Conservation (phyloP, 2,888 invertebrate species). For the Atrina japonica region DNA sequence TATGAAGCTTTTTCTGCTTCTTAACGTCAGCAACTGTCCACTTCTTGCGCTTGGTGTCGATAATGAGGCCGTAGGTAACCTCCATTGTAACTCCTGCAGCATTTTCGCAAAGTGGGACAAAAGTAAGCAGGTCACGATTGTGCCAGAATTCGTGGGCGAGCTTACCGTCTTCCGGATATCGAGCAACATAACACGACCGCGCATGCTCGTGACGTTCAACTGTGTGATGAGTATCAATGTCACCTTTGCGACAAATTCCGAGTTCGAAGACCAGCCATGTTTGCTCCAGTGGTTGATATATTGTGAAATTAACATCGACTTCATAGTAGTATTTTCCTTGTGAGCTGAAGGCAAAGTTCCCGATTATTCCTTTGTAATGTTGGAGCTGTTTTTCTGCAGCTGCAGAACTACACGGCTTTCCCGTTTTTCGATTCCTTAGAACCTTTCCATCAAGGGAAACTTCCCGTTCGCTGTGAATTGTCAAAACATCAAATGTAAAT, state of each 20-base stretch:
- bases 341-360: conserved; percentile 54
- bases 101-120: conserved; percentile 57
- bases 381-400: conserved; percentile 29
- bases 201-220: conserved; percentile 62
- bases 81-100: conserved; percentile 52
- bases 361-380: conserved; percentile 62
- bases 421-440: conserved; percentile 57
- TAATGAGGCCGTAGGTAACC: conserved; percentile 57
- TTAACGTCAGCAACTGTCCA: conserved; percentile 59
- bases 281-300: conserved; percentile 60
- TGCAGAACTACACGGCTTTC: conserved; percentile 39
- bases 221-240: conserved; percentile 62
- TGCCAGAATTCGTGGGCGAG: conserved; percentile 64
- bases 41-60: conserved; percentile 55
- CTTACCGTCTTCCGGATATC: conserved; percentile 62
- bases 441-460: conserved; percentile 54
- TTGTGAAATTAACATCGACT: conserved; percentile 58
- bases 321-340: conserved; percentile 59
- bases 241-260: conserved; percentile 57
- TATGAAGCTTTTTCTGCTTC: conserved; percentile 56
- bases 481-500: conserved; percentile 53
- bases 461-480: conserved; percentile 59
- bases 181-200: conserved; percentile 60
- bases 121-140: conserved; percentile 57
- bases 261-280: conserved; percentile 65